Evolutionary conservation across 2,797 vertebrate genomes (phyloP), one percentile per base, ranked within the genome.

Genomic region (Microhierax caerulescens): DNA sequence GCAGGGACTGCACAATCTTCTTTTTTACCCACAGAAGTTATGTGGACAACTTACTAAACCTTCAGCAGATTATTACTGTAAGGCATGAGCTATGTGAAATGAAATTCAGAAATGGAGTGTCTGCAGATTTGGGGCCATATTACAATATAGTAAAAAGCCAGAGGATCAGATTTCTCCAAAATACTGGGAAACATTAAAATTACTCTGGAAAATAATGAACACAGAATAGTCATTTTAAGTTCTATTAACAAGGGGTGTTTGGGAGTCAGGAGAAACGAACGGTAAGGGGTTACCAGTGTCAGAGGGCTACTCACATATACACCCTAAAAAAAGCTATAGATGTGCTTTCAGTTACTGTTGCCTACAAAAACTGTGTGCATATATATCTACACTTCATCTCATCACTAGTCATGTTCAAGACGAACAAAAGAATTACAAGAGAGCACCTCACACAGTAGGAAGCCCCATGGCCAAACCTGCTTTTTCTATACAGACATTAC

Each of bases 81-180:
- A 91, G 54, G 73, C 59, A 96, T 10, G 16, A 92, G 36, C 57
- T 39, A 36, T 13, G 36, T 64, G 72, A 94, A 83, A 92, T 67
- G 56, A 76, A 92, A 95, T 57, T 92, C 82, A 88, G 79, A 88
- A 93, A 87, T 22, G 15, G 45, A 88, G 19, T 36, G 86, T 90
- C 67, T 85, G 24, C 47, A 41, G 17, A 28, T 12, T 88, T 93
- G 18, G 68, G 50, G 41, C 36, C 50, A 64, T 75, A 96, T 43
- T 68, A 76, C 39, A 70, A 69, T 50, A 79, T 60, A 85, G 50
- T 72, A 85, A 83, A 92, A 91, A 94, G 30, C 21, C 32, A 83
- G 53, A 75, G 53, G 10, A 93, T 56, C 68, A 72, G 85, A 39
- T 79, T 82, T 64, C 73, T 69, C 59, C 60, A 91, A 70, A 92